Evolutionary conservation across 2,113 vertebrate genomes (phyloP), one percentile per base, ranked within the genome.

Genomic region (Nannospalax galili): DNA sequence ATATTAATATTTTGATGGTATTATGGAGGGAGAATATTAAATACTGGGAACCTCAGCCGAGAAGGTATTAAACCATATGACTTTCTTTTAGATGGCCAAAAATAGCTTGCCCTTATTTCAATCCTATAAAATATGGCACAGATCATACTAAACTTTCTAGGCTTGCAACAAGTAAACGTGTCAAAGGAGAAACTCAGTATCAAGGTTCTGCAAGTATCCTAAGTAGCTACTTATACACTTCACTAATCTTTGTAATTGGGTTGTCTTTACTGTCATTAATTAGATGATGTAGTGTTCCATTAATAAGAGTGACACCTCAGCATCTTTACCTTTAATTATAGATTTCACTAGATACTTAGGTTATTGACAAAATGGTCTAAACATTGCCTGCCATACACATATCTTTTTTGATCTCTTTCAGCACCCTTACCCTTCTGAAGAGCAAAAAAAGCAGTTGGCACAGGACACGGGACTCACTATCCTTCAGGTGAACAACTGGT

Each of bases 401-500:
- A 10, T 95, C 24, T 96, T 97, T 95, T 84, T 98, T 98, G 92
- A 96, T 97, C 85, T 98, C 96, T 98, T 98, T 56, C 97, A 99
- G 99, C 99, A 99, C 98, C 99, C 99, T 79, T 99, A 99, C 98
- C 99, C 99, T 91, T 99, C 99, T 98, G 99, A 99, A 99, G 99
- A 99, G 98, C 99, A 99, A 99, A 99, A 99, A 99, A 99, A 99
- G 97, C 99, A 99, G 98, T 98, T 99, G 99, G 99, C 99, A 97
- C 99, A 99, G 98, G 99, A 99, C 98, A 99, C 99, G 15, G 99
- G 99, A 96, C 99, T 99, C 98, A 99, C 99, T 98, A 99, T 99
- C 99, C 99, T 99, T 98, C 99, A 99, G 99, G 99, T 99, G 98
- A 99, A 99, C 99, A 99, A 99, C 97, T 99, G 99, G 99, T 99